phyloP scores from a whole-genome alignment of 2,113 vertebrate genomes.

The Bubo bubo region DNA sequence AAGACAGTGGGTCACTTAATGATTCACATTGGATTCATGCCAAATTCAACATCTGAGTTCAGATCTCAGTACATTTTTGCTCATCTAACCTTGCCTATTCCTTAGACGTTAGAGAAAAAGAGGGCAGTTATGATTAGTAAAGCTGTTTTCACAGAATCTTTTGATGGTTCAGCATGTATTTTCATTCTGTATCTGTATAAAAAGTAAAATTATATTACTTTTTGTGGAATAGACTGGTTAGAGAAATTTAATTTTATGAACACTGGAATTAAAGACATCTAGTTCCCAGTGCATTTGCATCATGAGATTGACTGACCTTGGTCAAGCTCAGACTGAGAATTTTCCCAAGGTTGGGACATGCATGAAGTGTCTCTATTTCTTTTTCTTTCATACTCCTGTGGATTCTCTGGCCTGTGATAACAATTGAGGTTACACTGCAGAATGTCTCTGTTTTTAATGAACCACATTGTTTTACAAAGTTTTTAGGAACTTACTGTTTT shows the following conservation, averaged over 20 bases:
- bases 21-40: not conserved
- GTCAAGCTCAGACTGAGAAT: not conserved
- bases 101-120: not conserved
- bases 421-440: not conserved
- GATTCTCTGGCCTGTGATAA: not conserved
- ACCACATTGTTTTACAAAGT: not conserved
- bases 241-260: not conserved
- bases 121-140: not conserved
- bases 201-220: not conserved
- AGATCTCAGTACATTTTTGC: not conserved
- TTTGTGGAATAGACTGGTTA: not conserved
- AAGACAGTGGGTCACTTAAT: not conserved
- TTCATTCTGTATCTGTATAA: not conserved
- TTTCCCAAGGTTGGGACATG: not conserved
- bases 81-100: not conserved
- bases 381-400: not conserved
- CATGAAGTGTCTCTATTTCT: not conserved
- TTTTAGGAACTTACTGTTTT: not conserved
- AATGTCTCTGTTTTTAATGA: not conserved
- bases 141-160: not conserved
- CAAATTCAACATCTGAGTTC: not conserved
- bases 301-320: not conserved
- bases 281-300: not conserved
- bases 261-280: not conserved
- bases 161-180: not conserved